Conservation (phyloP, 2,797 vertebrate genomes). For the Gila robusta region DNA sequence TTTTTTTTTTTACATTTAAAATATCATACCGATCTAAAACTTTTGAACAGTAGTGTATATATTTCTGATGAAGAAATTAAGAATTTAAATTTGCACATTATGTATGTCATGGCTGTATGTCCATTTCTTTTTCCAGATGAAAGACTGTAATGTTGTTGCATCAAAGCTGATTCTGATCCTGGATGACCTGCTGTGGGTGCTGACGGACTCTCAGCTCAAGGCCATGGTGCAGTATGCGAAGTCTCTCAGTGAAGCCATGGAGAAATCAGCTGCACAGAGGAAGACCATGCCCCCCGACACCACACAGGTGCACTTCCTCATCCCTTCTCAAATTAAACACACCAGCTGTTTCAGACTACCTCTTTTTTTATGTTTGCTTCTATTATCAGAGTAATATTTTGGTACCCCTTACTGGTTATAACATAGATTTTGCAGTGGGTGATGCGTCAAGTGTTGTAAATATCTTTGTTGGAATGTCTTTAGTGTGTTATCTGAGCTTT, state of each 20-base stretch:
- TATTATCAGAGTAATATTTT: neutral
- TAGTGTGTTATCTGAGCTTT: neutral
- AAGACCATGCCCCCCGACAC: constrained; percentile 94
- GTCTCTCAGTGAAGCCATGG: constrained; percentile 98
- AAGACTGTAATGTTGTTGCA: constrained; percentile 97
- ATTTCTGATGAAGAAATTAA: neutral
- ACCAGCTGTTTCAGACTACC: neutral
- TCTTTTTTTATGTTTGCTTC: neutral
- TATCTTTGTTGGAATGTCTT: neutral
- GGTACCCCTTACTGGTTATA: neutral
- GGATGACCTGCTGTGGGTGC: constrained; percentile 98
- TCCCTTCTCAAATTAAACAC: neutral
- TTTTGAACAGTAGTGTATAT: too few relatives aligned
- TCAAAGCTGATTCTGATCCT: constrained; percentile 94
- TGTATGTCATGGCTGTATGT: neutral
- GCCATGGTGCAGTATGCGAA: constrained; percentile 99
- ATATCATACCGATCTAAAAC: too few relatives aligned
- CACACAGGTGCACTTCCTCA: constrained; percentile 73
- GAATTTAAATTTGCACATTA: neutral
- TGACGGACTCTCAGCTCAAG: constrained; percentile 98
- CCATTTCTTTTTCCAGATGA: constrained; percentile 80
- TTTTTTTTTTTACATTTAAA: too few relatives aligned
- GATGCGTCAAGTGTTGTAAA: neutral
- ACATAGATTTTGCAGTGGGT: neutral
- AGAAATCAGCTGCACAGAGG: constrained; percentile 95